phyloP scores from a whole-genome alignment of 2,888 invertebrate genomes.

The Schizaphis graminum region DNA sequence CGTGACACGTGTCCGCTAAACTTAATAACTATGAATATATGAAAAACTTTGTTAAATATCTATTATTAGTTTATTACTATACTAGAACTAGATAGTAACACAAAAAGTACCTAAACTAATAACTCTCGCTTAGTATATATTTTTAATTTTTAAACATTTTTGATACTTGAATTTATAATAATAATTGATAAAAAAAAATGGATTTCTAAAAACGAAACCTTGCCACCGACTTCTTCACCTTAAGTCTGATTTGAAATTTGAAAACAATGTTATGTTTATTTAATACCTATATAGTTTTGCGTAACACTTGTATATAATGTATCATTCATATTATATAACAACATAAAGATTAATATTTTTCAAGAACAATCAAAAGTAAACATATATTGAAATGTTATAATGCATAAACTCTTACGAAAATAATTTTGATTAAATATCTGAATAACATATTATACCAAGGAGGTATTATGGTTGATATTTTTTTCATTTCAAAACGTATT shows the following conservation, averaged over 20 bases:
- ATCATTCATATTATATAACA: background rate
- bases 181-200: background rate
- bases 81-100: background rate
- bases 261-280: background rate
- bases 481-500: background rate
- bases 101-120: background rate
- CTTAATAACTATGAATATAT: slow-evolving; percentile 1
- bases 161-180: no score
- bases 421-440: background rate
- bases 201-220: background rate
- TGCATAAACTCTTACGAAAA: background rate
- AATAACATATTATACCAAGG: background rate
- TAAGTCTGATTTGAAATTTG: background rate
- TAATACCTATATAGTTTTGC: background rate
- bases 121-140: background rate
- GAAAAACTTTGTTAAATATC: background rate
- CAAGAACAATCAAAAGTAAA: background rate
- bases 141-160: background rate
- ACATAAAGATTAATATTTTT: background rate
- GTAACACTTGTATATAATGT: background rate
- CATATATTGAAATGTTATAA: background rate
- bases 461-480: background rate
- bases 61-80: background rate
- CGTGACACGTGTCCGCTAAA: background rate
- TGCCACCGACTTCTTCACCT: background rate